Percentiles rank a stretch among this genome's conserved stretches.
These are phyloP conservation scores for Rhabditophanes sp. DNA, from an alignment of 2,888 invertebrate genomes.

Conservation along the genomic window DNA sequence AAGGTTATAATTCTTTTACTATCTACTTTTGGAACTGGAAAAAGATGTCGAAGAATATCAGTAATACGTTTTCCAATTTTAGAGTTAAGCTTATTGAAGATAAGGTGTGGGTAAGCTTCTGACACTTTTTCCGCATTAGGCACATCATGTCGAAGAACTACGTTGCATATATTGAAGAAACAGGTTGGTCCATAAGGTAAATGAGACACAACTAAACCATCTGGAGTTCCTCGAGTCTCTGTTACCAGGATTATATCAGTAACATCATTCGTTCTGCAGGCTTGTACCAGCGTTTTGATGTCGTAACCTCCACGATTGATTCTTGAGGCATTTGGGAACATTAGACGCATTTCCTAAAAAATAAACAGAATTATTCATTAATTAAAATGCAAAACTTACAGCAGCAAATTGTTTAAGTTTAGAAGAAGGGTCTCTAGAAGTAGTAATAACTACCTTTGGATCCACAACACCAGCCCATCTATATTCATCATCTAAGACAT, in stretches of 20 bases:
- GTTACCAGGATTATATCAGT: conserved; percentile 90
- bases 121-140: conserved; percentile 78
- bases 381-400: conserved; percentile 45
- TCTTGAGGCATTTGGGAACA: conserved; percentile 87
- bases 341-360: conserved; percentile 63
- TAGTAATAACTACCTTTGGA: conserved; percentile 93
- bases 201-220: conserved; percentile 40
- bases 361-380: no score
- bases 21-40: conserved; percentile 69
- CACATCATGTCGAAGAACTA: conserved; percentile 93
- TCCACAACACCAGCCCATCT: conserved; percentile 89
- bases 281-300: conserved; percentile 76
- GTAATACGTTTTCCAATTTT: conserved; percentile 59
- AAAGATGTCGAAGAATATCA: conserved; percentile 55
- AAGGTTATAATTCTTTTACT: conserved; percentile 76
- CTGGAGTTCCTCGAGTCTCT: conserved; percentile 49
- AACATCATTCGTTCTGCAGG: conserved; percentile 77
- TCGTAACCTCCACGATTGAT: conserved; percentile 96
- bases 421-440: conserved; percentile 85
- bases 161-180: conserved; percentile 80
- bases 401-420: conserved; percentile 90
- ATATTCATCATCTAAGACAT: conserved; percentile 80
- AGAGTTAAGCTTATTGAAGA: conserved; percentile 87
- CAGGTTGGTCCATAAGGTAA: conserved; percentile 66
- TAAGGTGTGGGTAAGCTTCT: conserved; percentile 85